Evolutionary conservation across 2,113 vertebrate genomes (phyloP), one percentile per base, ranked within the genome.

Genomic region (Phasianus colchicus): DNA sequence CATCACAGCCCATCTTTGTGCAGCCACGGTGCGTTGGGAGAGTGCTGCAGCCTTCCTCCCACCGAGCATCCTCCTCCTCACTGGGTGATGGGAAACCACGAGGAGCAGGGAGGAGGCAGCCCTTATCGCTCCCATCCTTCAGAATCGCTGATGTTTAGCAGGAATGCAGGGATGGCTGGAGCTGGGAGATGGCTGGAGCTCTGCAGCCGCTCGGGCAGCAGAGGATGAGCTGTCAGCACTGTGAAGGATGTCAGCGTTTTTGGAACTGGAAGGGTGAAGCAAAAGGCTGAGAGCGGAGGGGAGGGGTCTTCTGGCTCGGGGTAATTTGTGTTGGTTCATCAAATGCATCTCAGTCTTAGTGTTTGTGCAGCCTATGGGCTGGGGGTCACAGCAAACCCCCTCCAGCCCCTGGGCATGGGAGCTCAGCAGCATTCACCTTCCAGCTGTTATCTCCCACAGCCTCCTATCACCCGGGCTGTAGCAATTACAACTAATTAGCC

Each of bases 381-480:
- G 19, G 4, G 69, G 71, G 86, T 15, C 58, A 61, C 60, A 13
- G 30, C 5, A 0, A 2, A 0, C 19, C 4, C 0, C 9, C 6
- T 9, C 34, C 54, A 52, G 22, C 55, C 48, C 67, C 1, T 1
- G 24, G 14, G 11, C 25, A 9, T 18, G 12, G 65, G 60, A 45
- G 48, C 65, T 38, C 45, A 1, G 40, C 2, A 1, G 58, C 64
- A 43, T 30, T 32, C 32, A 12, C 48, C 32, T 64, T 69, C 38
- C 0, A 2, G 42, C 36, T 38, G 52, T 21, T 58, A 10, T 54
- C 67, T 38, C 22, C 45, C 36, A 64, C 15, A 19, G 2, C 14
- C 58, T 87, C 63, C 0, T 1, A 5, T 19, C 5, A 0, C 1
- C 34, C 0, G 2, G 55, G 17, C 8, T 9, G 69, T 3, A 42